Evolutionary conservation across 2,113 vertebrate genomes (phyloP).

Genomic region (Nothocercus julius): DNA sequence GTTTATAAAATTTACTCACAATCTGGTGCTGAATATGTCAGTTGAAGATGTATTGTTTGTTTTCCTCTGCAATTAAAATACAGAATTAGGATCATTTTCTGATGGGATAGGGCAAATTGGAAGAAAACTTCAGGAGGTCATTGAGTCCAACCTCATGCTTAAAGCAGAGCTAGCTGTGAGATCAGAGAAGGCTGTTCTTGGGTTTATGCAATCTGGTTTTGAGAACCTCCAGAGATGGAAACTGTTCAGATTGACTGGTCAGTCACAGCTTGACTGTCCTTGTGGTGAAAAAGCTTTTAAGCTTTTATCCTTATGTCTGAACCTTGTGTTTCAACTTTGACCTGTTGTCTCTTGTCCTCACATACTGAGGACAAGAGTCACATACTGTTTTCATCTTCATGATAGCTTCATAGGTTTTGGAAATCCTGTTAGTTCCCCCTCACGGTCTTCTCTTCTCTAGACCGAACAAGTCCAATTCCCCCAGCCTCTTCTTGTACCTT

Average conservation of each 20-base stretch:
- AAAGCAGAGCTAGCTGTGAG: neutral
- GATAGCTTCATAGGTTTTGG: neutral
- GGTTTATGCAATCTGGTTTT: neutral
- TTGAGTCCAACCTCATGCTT: neutral
- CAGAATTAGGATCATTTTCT: neutral
- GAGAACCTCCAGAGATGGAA: neutral
- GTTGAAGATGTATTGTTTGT: neutral
- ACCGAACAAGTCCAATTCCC: neutral
- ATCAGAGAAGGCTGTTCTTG: neutral
- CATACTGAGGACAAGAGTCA: too few species aligned
- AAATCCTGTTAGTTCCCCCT: neutral
- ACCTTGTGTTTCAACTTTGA: neutral
- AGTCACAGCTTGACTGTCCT: neutral
- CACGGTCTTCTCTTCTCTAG: neutral
- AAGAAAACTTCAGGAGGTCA: neutral
- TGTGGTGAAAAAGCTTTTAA: neutral
- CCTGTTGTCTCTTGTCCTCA: neutral
- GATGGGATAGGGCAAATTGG: neutral
- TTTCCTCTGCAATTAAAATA: neutral
- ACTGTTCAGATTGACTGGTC: neutral
- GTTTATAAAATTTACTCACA: neutral
- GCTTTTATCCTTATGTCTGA: neutral
- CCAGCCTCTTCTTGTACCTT: neutral
- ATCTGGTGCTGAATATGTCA: neutral
- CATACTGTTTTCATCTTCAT: neutral